Percentiles rank a stretch among this genome's conserved stretches.
phyloP scores from a whole-genome alignment of 2,888 invertebrate genomes.

The Tubiluchus corallicola region DNA sequence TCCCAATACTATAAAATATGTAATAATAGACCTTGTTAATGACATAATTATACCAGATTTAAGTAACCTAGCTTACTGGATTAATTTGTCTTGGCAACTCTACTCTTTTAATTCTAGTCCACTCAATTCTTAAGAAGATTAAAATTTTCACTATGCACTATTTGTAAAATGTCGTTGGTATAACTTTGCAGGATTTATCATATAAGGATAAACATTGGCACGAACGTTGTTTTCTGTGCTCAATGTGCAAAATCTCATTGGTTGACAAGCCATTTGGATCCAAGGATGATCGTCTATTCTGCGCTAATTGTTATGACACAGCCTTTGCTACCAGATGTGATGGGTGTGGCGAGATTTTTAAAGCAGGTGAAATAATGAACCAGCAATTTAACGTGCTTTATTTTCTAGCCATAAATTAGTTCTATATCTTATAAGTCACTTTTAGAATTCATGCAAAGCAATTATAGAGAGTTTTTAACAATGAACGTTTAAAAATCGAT shows the following conservation, averaged over 20 bases:
- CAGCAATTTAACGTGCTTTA: no score
- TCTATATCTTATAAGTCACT: no score
- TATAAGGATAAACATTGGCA: constrained; percentile 99
- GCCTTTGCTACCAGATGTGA: constrained; percentile 98
- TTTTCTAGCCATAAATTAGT: background rate
- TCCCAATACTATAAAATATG: no score
- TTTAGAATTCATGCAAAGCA: background rate
- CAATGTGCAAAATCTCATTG: constrained; percentile 87
- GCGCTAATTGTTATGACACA: constrained; percentile 96
- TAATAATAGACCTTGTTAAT: no score
- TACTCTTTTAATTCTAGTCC: no score
- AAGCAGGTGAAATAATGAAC: constrained; percentile 86
- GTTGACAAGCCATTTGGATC: constrained; percentile 99
- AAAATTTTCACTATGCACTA: no score
- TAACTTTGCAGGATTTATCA: constrained; percentile 67
- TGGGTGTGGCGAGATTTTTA: constrained; percentile 95
- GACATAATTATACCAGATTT: no score
- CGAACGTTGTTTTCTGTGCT: constrained; percentile 90
- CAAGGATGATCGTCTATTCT: constrained; percentile 96
- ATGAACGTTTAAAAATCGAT: no score
- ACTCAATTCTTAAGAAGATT: no score
- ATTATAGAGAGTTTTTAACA: background rate
- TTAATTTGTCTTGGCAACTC: no score
- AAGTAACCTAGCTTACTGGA: no score
- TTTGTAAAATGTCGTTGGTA: no score